Conservation (phyloP, 2,113 vertebrate species). For the Lasiurus cinereus region DNA sequence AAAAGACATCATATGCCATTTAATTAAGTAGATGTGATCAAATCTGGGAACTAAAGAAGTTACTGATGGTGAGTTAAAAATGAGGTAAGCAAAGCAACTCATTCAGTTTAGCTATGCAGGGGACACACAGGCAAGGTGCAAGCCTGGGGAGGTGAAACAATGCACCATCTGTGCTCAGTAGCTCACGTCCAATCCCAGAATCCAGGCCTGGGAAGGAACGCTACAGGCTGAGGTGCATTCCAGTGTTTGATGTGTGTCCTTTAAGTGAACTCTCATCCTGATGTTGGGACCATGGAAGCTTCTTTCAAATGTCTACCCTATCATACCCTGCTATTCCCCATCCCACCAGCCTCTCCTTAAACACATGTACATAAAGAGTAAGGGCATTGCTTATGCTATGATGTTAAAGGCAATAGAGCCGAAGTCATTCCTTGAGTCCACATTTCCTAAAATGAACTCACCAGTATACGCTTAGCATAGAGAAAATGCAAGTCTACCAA, state of each 20-base stretch:
- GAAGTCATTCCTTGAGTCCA: not conserved
- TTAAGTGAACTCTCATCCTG: not conserved
- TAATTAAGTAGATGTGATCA: not conserved
- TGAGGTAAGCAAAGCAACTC: not conserved
- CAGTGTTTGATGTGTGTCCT: not conserved
- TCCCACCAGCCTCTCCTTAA: not conserved
- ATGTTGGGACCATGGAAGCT: accelerated
- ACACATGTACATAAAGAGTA: not conserved
- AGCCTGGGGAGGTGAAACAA: not conserved
- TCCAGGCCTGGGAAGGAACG: not conserved
- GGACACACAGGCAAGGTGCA: accelerated
- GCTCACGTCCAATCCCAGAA: not conserved
- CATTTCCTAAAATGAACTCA: not conserved
- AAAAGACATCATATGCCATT: not conserved
- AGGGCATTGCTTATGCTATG: not conserved
- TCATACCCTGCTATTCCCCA: not conserved
- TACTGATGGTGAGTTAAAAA: not conserved
- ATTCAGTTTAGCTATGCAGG: not conserved
- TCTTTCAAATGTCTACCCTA: not conserved
- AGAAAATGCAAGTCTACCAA: conserved; percentile 7
- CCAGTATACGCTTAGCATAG: not conserved
- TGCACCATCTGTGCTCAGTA: accelerated
- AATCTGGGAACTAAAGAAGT: not conserved
- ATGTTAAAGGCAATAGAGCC: not conserved
- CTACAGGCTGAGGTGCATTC: not conserved